Base-by-base conservation (phyloP, 2,113 vertebrate species). In the Clarias macrocephalus region DNA sequence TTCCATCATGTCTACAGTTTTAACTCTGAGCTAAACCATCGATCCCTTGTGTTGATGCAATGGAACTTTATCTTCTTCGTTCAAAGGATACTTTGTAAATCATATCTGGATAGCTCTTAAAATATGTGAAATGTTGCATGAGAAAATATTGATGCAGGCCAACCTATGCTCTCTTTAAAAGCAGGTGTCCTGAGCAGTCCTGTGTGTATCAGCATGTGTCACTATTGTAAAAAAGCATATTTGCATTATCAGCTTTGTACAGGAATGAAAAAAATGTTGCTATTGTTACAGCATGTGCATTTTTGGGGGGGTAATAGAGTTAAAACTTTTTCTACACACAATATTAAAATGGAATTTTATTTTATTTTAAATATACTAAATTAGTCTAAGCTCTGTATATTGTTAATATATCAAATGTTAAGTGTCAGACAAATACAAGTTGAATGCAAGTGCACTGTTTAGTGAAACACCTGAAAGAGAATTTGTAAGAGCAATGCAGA, bases 61-160 rank as follows among this genome's bases (percentile, higher is more conserved):
- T 68, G 76, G 62, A 80, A 80, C 85, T 70, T 80, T 77, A 80
- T 37, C 10, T 75, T 48, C 42, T 33, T 80, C 9, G 80, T 86
- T 23, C 76, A 70, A 68, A 30, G 3, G 10, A 65, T 57, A 48
- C 30, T 80, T 68, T 23, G 70, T 63, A 80, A 80, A 59, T 86
- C 62, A 80, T 25, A 59, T n/a, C 54, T 80, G 62, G 85, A 68
- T 80, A 54, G 42, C 8, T 60, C 30, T 57, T 52, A 66, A n/a
- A 66, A 65, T 57, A 65, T 57, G 76, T 70, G 48, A 33, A 33
- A 33, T 48, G 59, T 30, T 85, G 73, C 84, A 79, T 66, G 73
- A 37, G 59, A 65, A 56, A 56, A 77, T 42, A n/a, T 12, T 79
- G 59, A 52, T 33, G 10, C n/a, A 30, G 59, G n/a, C 30, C 42